Evolutionary conservation across 2,797 vertebrate species (phyloP), one percentile per base, ranked within the genome.

Genomic region (Anguilla megastoma): DNA sequence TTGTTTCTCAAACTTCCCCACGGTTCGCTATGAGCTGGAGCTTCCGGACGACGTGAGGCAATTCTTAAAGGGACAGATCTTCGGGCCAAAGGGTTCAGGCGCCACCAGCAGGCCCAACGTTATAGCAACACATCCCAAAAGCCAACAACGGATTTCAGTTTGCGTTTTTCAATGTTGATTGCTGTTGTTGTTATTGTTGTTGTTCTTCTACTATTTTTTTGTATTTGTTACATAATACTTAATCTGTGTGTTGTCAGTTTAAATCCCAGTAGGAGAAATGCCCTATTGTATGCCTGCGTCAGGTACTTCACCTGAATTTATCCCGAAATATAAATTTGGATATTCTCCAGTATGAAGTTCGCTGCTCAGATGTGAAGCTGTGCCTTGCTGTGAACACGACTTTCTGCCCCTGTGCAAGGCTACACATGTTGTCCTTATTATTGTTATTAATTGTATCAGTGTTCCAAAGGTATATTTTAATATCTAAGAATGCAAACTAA

Each of bases 1-100:
- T 87, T 86, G 30, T 87, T 71, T 33, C 83, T 80, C 3, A 21
- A 91, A 92, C 89, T 89, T 90, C 86, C 89, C 18, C 69, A 36
- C 85, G 27, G 7, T 82, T 30, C 89, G 86, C 87, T 58, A 48
- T 30, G 45, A 30, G 33, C 74, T 63, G 16, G n/a, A 41, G 88
- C 87, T 52, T 58, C 79, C 79, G 63, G 86, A 63, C 27, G 9
- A 87, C 50, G 33, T 86, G 86, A 88, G 58, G 84, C 30, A 50
- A 24, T 79, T 90, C 36, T 90, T 87, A 85, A 76, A 89, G 82
- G 85, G 90, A 60, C 85, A 54, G 74, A n/a, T 79, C 76, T 2
- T n/a, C 48, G 18, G 76, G 45, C 33, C 86, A 60, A 16, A 52
- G 79, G 48, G 30, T 74, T 56, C 48, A 74, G 76, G 85, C 85